phyloP scores from a whole-genome alignment of 1,140 invertebrate genomes.

The Hyles vespertilio region DNA sequence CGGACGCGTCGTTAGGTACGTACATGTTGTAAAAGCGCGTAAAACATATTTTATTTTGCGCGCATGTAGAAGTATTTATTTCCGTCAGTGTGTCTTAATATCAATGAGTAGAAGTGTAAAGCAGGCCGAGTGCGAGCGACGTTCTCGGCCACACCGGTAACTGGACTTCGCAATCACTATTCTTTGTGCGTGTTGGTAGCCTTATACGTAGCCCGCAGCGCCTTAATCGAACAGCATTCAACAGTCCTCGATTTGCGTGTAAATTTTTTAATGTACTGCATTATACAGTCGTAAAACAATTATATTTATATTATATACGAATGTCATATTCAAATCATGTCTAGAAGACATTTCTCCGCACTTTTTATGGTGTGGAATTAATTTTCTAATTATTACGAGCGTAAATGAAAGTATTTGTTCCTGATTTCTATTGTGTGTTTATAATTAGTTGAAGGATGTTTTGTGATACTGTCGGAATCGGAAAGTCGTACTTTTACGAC shows the following conservation, averaged over 20 bases:
- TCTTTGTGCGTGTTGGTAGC: slow-evolving; percentile 59
- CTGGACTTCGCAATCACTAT: slow-evolving; percentile 70
- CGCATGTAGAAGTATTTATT: slow-evolving; percentile 9
- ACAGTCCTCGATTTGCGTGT: slow-evolving; percentile 35
- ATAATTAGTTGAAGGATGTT: slow-evolving; percentile 12
- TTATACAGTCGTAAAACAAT: slow-evolving; percentile 38
- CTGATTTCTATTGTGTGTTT: slow-evolving; percentile 26
- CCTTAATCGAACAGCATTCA: slow-evolving; percentile 30
- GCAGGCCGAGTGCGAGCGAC: not conserved
- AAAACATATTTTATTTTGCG: slow-evolving; percentile 10
- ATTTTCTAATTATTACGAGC: slow-evolving; percentile 43
- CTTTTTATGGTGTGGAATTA: slow-evolving; percentile 40
- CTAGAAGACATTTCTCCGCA: slow-evolving; percentile 50
- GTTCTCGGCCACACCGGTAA: slow-evolving; percentile 39
- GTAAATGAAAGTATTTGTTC: slow-evolving; percentile 37
- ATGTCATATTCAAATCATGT: slow-evolving; percentile 46
- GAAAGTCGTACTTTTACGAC: too few species aligned
- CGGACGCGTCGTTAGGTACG: slow-evolving; percentile 57
- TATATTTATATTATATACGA: slow-evolving; percentile 37
- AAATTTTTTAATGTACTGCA: slow-evolving; percentile 44
- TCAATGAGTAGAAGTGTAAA: not conserved
- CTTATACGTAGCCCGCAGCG: slow-evolving; percentile 54
- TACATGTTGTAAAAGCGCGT: slow-evolving; percentile 8
- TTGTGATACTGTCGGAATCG: not conserved
- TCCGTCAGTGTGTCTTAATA: not conserved